Percentiles rank a stretch among this genome's conserved stretches.
Evolutionary conservation across 2,113 vertebrate genomes (phyloP).

Genomic region (Tetrax tetrax): DNA sequence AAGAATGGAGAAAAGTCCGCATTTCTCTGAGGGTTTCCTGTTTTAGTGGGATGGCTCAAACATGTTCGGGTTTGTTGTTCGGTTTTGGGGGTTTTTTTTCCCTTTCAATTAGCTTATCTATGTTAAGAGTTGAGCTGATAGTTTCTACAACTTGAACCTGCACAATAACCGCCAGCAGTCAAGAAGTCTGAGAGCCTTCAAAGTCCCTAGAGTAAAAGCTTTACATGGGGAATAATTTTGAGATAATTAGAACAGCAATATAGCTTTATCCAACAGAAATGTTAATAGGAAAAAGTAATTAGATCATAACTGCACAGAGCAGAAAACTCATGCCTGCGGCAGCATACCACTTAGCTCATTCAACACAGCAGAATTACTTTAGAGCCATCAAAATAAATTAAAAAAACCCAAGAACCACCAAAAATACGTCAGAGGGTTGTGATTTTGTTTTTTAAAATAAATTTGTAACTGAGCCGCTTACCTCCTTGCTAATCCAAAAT

Average conservation of each 20-base stretch:
- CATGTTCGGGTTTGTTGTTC: too few relatives aligned
- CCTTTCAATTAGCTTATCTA: not conserved
- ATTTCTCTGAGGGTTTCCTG: not conserved
- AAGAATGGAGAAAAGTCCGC: not conserved
- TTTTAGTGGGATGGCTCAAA: not conserved
- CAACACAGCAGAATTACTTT: not conserved
- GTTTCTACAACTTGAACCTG: not conserved
- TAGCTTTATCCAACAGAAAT: constrained; percentile 17
- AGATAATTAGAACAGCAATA: not conserved
- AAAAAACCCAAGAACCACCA: not conserved
- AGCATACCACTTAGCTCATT: not conserved
- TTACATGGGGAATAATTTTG: not conserved
- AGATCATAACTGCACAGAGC: not conserved
- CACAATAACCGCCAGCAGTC: not conserved
- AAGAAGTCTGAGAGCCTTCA: not conserved
- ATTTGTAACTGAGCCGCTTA: constrained; percentile 58
- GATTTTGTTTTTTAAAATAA: not conserved
- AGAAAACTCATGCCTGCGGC: not conserved
- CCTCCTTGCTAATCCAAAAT: constrained; percentile 93
- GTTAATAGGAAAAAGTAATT: constrained; percentile 6
- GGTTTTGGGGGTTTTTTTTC: too few relatives aligned
- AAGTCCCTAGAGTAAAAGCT: not conserved
- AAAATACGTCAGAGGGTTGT: not conserved
- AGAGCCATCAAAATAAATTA: not conserved
- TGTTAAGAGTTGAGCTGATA: not conserved